Conservation (phyloP, 2,113 vertebrate genomes). For the Corvus hawaiiensis region DNA sequence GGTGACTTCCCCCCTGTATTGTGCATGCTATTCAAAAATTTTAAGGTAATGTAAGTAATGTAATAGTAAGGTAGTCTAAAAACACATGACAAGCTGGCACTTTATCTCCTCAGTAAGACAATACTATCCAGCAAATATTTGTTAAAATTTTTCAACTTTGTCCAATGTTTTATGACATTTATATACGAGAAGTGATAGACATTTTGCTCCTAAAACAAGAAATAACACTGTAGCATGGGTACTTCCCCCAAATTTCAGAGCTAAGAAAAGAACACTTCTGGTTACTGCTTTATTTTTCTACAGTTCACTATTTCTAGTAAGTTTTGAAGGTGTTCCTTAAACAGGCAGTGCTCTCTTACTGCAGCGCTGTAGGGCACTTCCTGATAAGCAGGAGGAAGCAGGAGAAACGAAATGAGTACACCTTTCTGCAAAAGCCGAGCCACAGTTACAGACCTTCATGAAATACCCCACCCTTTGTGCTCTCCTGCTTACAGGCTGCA, state of each 20-base stretch:
- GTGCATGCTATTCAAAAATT: background rate
- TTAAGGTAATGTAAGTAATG: background rate
- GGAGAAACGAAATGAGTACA: background rate
- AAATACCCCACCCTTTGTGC: slow-evolving; percentile 1
- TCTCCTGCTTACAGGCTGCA: background rate
- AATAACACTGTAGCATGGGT: background rate
- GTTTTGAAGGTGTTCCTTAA: background rate
- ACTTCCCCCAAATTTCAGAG: background rate
- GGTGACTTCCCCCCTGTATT: background rate
- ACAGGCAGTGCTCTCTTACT: background rate
- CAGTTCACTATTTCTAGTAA: background rate
- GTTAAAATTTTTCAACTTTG: background rate
- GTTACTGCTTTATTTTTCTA: background rate
- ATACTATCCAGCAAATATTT: background rate
- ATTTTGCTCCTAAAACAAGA: background rate
- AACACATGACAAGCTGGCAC: background rate
- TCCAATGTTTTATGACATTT: background rate
- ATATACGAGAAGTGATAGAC: background rate
- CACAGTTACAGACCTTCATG: background rate
- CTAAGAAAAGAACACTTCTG: background rate
- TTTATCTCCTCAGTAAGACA: background rate
- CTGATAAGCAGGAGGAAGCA: slow-evolving; percentile 24
- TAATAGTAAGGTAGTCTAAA: background rate
- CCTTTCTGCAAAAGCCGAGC: slow-evolving; percentile 43
- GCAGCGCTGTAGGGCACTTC: background rate